Conservation (phyloP, 2,113 vertebrate species). For the Variabilichromis moorii region DNA sequence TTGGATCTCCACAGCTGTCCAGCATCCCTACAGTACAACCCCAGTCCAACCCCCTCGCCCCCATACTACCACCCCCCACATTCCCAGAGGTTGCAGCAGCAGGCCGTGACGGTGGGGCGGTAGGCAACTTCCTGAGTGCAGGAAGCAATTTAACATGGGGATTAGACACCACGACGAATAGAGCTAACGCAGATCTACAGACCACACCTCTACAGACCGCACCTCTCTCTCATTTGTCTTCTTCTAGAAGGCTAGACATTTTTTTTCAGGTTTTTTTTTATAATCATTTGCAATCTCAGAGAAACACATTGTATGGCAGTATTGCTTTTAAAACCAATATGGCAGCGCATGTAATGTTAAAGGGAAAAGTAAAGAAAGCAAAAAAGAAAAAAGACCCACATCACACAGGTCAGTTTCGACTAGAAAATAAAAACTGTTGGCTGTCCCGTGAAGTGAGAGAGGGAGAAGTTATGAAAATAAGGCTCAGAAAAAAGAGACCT, state of each 20-base stretch:
- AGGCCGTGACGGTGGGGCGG: constrained; percentile 47
- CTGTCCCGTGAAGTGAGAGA: neutral
- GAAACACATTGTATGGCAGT: neutral
- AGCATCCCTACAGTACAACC: neutral
- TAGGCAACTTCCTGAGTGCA: constrained; percentile 62
- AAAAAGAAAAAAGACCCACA: neutral
- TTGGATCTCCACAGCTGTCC: constrained; percentile 60
- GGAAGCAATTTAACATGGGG: constrained; percentile 71
- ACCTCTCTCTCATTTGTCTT: neutral
- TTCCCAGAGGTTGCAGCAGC: constrained; percentile 56
- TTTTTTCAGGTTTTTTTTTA: neutral
- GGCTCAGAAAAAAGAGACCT: neutral
- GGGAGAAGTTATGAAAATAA: neutral
- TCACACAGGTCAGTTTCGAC: neutral
- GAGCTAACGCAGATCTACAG: constrained; percentile 15
- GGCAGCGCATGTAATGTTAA: neutral
- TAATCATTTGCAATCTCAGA: neutral
- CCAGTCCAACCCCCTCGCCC: neutral
- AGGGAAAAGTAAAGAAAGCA: neutral
- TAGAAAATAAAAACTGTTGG: neutral
- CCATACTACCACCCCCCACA: constrained; percentile 32
- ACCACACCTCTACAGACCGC: neutral
- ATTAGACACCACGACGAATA: constrained; percentile 56
- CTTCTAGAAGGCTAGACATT: neutral
- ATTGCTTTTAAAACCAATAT: neutral